These are phyloP conservation scores for Oryzias celebensis DNA, from an alignment of 2,113 vertebrate species.

Conservation along the genomic window DNA sequence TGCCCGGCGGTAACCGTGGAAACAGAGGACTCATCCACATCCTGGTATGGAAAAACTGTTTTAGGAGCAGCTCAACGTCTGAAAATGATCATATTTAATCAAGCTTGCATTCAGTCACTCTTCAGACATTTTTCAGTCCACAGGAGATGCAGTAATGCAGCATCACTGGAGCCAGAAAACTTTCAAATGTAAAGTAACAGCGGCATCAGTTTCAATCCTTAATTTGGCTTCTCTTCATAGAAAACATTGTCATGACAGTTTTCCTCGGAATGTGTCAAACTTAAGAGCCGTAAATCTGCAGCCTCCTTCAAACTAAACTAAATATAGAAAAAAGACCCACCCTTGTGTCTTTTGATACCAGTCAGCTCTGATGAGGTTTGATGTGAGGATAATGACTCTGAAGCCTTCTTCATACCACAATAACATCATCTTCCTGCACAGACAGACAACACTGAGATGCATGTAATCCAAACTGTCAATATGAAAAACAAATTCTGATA, in stretches of 20 bases:
- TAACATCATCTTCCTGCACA: conserved; percentile 95
- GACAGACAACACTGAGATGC: conserved; percentile 1
- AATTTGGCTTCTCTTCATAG: no score
- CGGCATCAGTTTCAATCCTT: no score
- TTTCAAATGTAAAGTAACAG: no score
- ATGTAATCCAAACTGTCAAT: background rate
- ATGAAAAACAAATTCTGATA: no score
- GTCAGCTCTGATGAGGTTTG: conserved; percentile 93
- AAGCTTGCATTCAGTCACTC: no score
- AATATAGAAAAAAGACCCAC: conserved; percentile 66
- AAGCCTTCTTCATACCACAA: conserved; percentile 94
- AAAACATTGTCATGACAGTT: no score
- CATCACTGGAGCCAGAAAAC: no score
- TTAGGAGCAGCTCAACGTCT: background rate
- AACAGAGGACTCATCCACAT: conserved; percentile 96
- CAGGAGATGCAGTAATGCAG: no score
- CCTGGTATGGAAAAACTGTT: conserved; percentile 66
- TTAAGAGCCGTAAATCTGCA: no score
- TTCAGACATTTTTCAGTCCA: no score
- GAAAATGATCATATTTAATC: background rate
- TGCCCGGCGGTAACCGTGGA: conserved; percentile 79
- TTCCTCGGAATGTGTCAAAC: no score
- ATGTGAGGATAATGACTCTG: conserved; percentile 91
- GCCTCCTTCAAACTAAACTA: no score
- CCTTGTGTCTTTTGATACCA: conserved; percentile 99